These are phyloP conservation scores for Frankliniella fusca DNA, from an alignment of 2,888 invertebrate genomes.

Conservation along the genomic window DNA sequence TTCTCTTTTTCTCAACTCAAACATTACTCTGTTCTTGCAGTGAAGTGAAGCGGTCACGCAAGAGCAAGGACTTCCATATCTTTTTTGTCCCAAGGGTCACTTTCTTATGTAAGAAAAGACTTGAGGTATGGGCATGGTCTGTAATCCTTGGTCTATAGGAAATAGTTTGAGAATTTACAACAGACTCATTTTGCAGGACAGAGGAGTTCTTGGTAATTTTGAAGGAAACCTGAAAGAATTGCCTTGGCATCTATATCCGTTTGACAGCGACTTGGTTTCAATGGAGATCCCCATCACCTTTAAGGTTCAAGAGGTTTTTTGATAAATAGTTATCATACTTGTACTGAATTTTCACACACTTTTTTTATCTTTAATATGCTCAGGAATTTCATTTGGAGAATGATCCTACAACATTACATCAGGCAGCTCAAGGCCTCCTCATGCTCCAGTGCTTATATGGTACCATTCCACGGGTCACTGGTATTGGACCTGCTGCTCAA, in stretches of 20 bases:
- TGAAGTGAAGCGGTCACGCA: slow-evolving; percentile 49
- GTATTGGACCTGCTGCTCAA: slow-evolving; percentile 82
- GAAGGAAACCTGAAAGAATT: slow-evolving; percentile 72
- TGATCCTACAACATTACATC: slow-evolving; percentile 82
- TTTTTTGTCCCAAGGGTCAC: slow-evolving; percentile 86
- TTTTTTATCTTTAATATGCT: slow-evolving; percentile 31
- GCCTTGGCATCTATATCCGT: slow-evolving; percentile 80
- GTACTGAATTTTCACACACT: neutral
- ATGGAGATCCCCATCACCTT: slow-evolving; percentile 81
- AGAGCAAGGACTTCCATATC: slow-evolving; percentile 73
- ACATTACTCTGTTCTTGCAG: slow-evolving; percentile 41
- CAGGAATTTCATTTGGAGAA: slow-evolving; percentile 81
- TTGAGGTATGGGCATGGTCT: slow-evolving; percentile 51
- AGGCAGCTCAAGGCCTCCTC: slow-evolving; percentile 81
- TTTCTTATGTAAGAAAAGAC: slow-evolving; percentile 77
- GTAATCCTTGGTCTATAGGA: neutral
- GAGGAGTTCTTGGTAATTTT: slow-evolving; percentile 74
- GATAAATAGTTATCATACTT: no score
- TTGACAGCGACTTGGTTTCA: slow-evolving; percentile 88
- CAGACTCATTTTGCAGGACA: slow-evolving; percentile 52
- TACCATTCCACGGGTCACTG: slow-evolving; percentile 80
- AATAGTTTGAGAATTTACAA: slow-evolving; percentile 3
- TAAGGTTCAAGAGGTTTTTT: slow-evolving; percentile 52
- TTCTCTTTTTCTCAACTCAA: neutral
- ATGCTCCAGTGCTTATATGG: slow-evolving; percentile 85